Conservation (phyloP, 1,140 invertebrate genomes). For the Berghia stephanieae region DNA sequence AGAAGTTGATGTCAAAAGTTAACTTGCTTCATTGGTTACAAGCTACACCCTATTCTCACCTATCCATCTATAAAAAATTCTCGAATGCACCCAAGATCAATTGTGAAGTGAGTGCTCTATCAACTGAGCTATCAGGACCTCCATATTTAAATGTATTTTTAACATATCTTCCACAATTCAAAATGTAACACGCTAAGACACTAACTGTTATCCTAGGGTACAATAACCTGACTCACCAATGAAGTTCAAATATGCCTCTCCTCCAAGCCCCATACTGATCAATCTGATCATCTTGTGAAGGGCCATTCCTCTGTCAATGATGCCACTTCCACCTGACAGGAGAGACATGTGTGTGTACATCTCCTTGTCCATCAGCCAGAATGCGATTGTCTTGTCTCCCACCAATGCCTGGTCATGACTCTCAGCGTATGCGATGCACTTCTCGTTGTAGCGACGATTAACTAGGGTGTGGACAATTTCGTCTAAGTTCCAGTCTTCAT, state of each 20-base stretch:
- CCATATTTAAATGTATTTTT: too few relatives aligned
- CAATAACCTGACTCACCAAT: slow-evolving; percentile 89
- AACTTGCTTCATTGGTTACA: too few relatives aligned
- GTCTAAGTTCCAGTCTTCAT: slow-evolving; percentile 96
- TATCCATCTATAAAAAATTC: too few relatives aligned
- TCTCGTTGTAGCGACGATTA: slow-evolving; percentile 95
- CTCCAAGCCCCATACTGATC: slow-evolving; percentile 91
- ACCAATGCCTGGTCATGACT: slow-evolving; percentile 99
- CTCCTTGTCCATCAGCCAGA: slow-evolving; percentile 99
- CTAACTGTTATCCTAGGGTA: too few relatives aligned
- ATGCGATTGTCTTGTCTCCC: slow-evolving; percentile 97
- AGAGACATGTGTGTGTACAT: slow-evolving; percentile 97
- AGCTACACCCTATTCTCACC: too few relatives aligned
- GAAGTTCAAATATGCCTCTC: slow-evolving; percentile 98
- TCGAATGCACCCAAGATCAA: too few relatives aligned
- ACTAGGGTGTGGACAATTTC: slow-evolving; percentile 93
- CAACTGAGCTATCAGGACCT: too few relatives aligned
- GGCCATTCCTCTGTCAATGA: slow-evolving; percentile 91
- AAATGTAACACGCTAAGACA: too few relatives aligned
- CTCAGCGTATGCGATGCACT: slow-evolving; percentile 94
- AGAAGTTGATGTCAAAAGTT: too few relatives aligned
- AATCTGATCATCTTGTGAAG: slow-evolving; percentile 97
- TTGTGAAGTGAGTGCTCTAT: too few relatives aligned
- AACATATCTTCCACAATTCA: too few relatives aligned
- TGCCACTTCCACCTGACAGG: slow-evolving; percentile 71